Percentiles rank a stretch among this genome's conserved stretches.
Conservation (phyloP, 2,113 vertebrate species). For the Castor canadensis region DNA sequence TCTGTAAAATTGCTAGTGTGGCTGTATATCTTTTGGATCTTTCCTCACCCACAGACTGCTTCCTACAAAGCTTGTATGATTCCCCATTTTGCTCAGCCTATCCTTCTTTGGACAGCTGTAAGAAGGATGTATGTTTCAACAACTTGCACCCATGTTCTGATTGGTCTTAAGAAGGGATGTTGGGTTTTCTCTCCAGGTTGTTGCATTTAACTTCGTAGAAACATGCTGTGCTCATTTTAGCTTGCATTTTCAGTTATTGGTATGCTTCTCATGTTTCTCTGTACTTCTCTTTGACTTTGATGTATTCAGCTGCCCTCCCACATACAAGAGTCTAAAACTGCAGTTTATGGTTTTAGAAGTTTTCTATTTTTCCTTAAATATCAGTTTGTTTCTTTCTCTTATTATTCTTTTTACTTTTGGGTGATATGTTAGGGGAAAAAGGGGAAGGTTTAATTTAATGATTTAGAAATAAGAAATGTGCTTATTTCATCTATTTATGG, state of each 20-base stretch:
- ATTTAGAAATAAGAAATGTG: background rate
- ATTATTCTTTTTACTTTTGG: background rate
- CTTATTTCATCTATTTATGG: too few relatives aligned
- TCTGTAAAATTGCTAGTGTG: background rate
- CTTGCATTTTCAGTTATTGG: background rate
- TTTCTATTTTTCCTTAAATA: slow-evolving; percentile 1
- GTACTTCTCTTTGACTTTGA: background rate
- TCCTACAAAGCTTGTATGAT: background rate
- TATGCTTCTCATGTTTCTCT: background rate
- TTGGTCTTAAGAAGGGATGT: background rate
- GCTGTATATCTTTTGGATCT: background rate
- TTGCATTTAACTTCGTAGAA: background rate
- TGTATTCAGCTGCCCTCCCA: background rate
- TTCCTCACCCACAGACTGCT: background rate
- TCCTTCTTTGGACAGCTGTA: background rate
- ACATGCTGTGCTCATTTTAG: background rate
- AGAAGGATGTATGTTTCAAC: background rate
- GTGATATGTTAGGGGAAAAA: background rate
- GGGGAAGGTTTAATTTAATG: background rate
- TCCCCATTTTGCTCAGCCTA: background rate
- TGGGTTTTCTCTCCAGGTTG: background rate
- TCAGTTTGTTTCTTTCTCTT: background rate
- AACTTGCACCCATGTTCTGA: background rate
- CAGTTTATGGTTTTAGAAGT: background rate
- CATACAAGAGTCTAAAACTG: background rate